phyloP scores from a whole-genome alignment of 53 echinoderm and acorn worm species.

The Antedon mediterranea region DNA sequence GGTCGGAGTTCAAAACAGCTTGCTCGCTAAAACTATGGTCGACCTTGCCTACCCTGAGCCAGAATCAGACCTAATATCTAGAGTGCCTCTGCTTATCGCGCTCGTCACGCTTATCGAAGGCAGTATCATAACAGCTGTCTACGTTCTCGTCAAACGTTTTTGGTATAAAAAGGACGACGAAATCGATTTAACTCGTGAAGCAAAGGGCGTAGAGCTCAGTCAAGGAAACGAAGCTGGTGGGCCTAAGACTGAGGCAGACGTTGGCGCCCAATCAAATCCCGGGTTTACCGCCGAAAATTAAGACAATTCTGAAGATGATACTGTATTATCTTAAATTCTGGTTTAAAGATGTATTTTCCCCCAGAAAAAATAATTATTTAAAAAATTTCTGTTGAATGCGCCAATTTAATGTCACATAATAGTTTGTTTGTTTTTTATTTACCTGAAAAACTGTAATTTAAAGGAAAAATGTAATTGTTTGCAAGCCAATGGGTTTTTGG shows the following conservation, averaged over 20 bases:
- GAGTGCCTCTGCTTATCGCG: slow-evolving; percentile 54
- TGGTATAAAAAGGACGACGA: slow-evolving; percentile 36
- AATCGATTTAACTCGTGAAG: slow-evolving; percentile 11
- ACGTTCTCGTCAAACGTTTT: slow-evolving; percentile 27
- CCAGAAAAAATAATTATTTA: too few species aligned
- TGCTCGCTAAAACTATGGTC: slow-evolving; percentile 69
- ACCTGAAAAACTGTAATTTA: too few species aligned
- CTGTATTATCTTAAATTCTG: too few species aligned
- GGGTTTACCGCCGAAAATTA: background rate
- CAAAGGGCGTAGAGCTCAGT: slow-evolving; percentile 2
- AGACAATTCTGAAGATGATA: too few species aligned
- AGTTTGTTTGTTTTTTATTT: too few species aligned
- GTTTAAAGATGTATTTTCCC: too few species aligned
- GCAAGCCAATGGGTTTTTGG: too few species aligned
- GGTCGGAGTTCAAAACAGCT: slow-evolving; percentile 65
- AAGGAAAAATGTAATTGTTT: too few species aligned
- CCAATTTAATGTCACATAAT: too few species aligned
- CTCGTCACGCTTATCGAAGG: slow-evolving; percentile 63
- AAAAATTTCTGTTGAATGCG: too few species aligned
- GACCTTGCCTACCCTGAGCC: slow-evolving; percentile 71
- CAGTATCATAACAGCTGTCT: slow-evolving; percentile 22
- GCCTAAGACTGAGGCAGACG: background rate
- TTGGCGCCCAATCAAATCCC: background rate
- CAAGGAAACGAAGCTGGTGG: background rate
- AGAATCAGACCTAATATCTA: slow-evolving; percentile 65